A percentile compares a stretch with the other conserved stretches of the same genome.
These are phyloP conservation scores for Capitella teleta DNA, from an alignment of 1,140 invertebrate species.

Conservation along the genomic window DNA sequence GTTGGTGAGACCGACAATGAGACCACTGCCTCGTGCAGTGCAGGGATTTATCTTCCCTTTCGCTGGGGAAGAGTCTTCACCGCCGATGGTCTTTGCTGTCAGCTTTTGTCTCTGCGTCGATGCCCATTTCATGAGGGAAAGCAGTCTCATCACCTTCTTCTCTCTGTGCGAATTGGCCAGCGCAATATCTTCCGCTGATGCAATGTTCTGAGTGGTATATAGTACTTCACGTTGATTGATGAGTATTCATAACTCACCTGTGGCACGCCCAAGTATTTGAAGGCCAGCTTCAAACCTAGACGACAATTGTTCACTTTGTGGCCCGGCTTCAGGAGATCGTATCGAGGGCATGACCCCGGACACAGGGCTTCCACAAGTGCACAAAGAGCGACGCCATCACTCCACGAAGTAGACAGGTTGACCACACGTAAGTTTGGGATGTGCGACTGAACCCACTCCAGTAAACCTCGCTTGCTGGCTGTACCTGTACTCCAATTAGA, in stretches of 20 bases:
- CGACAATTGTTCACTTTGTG: constrained; percentile 36
- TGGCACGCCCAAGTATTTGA: constrained; percentile 27
- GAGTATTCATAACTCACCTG: too few species aligned
- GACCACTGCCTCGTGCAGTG: constrained; percentile 30
- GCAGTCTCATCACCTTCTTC: constrained; percentile 22
- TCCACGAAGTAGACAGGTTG: constrained; percentile 34
- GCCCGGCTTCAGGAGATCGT: constrained; percentile 29
- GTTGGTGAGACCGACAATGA: constrained; percentile 25
- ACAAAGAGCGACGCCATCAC: constrained; percentile 37
- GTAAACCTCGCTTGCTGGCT: constrained; percentile 13
- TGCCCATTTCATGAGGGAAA: constrained; percentile 27
- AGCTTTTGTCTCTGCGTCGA: not conserved
- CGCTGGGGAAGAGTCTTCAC: constrained; percentile 12
- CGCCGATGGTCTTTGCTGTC: constrained; percentile 12
- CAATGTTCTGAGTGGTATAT: constrained; percentile 17
- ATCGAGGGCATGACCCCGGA: constrained; percentile 37
- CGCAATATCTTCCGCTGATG: constrained; percentile 29
- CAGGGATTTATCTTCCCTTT: constrained; percentile 15
- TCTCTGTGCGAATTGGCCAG: constrained; percentile 22
- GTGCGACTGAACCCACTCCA: constrained; percentile 19
- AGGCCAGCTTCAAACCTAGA: constrained; percentile 32
- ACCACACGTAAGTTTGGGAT: constrained; percentile 18
- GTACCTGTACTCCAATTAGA: too few species aligned
- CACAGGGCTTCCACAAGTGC: constrained; percentile 33
- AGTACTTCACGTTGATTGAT: not conserved